Percentiles rank a stretch among this genome's conserved stretches.
Conservation (phyloP, 1,140 invertebrate species). For the Formica selysi region DNA sequence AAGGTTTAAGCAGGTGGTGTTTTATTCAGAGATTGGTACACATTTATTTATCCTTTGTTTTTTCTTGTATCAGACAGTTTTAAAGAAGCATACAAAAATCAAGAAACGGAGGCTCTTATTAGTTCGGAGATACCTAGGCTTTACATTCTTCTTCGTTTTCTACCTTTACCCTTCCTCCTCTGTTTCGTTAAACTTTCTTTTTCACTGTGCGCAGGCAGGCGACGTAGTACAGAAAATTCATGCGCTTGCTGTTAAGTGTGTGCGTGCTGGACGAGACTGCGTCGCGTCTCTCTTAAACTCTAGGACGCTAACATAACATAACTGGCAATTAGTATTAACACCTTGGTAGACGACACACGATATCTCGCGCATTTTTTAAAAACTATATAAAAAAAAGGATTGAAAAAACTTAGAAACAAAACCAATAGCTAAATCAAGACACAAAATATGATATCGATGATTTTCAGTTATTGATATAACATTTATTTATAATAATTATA, state of each 20-base stretch:
- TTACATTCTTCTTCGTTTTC: constrained; percentile 71
- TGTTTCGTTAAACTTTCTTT: constrained; percentile 59
- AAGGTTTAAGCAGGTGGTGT: neutral
- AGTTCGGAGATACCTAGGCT: constrained; percentile 79
- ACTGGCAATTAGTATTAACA: constrained; percentile 9
- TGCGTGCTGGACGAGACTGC: constrained; percentile 21
- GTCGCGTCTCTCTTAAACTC: constrained; percentile 29
- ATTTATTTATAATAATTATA: constrained; percentile 3
- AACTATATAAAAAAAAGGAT: neutral
- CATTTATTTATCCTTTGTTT: constrained; percentile 85
- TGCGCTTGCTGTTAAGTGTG: constrained; percentile 42
- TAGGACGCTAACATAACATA: constrained; percentile 51
- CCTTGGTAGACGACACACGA: neutral
- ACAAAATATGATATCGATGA: neutral
- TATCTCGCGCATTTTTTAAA: neutral
- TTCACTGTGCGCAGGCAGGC: constrained; percentile 73
- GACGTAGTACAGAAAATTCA: constrained; percentile 67
- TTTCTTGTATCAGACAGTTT: constrained; percentile 84
- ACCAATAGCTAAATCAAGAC: constrained; percentile 1
- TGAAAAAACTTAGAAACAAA: neutral
- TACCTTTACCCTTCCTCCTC: constrained; percentile 61
- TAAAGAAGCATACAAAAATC: constrained; percentile 85
- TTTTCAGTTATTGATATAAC: constrained; percentile 3
- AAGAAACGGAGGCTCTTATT: constrained; percentile 81
- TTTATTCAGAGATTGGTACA: constrained; percentile 85